Evolutionary conservation across 2,797 vertebrate genomes (phyloP), one percentile per base, ranked within the genome.

Genomic region (Acrossocheilus wenchowensis): DNA sequence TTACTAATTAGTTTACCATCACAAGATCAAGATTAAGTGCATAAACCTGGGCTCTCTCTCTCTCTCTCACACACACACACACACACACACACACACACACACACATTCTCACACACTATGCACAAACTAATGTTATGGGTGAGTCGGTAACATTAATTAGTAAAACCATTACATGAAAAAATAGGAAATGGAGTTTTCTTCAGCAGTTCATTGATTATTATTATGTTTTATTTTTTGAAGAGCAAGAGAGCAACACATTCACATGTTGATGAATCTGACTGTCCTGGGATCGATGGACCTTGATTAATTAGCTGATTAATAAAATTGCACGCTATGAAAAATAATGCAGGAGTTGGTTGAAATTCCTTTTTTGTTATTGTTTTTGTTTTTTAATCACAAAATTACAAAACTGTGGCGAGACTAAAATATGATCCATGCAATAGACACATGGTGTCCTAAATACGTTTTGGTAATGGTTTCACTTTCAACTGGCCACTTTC

Each of bases 1-100:
- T 45, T 45, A 48, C 43, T 48, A 26, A 73, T 48, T 73, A 15
- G n/a, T 3, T 9, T 17, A 30, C n/a, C 43, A 30, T 74, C 43
- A 73, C 23, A 30, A 74, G 71, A 48, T 73, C 72, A 48, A 26
- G 72, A 74, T 74, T 30, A 48, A 74, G 48, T 74, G 48, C 45
- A 45, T 73, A 26, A 73, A 30, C 23, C 1, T 12, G 11, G 21
- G 17, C 19, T 73, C 71, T 73, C 43, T 43, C 41, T 43, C 36
- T 36, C 36, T 36, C 34, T 34, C 34, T 34, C 34, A n/a, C n/a
- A n/a, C n/a, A n/a, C n/a, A n/a, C n/a, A n/a, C n/a, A n/a, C 23
- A 45, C 12, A 73, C n/a, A 73, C n/a, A 41, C 14, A 73, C n/a
- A n/a, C 71, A 26, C 11, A 73, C 3, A 43, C 23, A 48, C 6